Percentiles rank a stretch among this genome's conserved stretches.
Evolutionary conservation across 2,888 invertebrate genomes (phyloP).

Genomic region (Eupithecia dodoneata): DNA sequence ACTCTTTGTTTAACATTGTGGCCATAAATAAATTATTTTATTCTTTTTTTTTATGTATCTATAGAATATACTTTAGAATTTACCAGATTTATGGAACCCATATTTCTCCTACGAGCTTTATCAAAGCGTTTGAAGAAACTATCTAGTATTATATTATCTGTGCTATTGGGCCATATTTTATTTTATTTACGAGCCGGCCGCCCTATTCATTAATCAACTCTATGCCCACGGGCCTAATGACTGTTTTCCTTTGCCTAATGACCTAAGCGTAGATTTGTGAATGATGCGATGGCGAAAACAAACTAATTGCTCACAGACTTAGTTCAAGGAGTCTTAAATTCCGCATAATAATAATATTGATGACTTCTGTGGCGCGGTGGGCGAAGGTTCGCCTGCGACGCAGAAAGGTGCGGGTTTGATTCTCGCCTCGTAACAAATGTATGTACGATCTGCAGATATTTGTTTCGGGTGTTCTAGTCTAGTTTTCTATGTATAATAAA

Average conservation of each 20-base stretch:
- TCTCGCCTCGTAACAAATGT: no score
- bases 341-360: neutral
- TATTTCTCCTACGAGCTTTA: slow-evolving; percentile 16
- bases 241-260: slow-evolving; percentile 51
- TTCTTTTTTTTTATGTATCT: no score
- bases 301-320: slow-evolving; percentile 42
- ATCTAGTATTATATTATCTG: neutral
- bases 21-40: no score
- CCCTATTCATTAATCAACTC: slow-evolving; percentile 49
- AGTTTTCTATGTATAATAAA: no score
- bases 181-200: slow-evolving; percentile 45
- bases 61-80: no score
- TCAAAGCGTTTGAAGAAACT: slow-evolving; percentile 26
- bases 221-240: slow-evolving; percentile 48
- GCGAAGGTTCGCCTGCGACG: no score
- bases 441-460: no score
- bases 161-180: slow-evolving; percentile 41
- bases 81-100: neutral
- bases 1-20: no score
- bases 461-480: no score
- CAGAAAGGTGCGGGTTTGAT: no score
- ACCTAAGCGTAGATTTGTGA: slow-evolving; percentile 48
- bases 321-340: neutral
- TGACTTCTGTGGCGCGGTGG: no score
- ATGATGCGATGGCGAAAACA: slow-evolving; percentile 43